phyloP scores from a whole-genome alignment of 2,888 invertebrate species.

The Agrypnus murinus region DNA sequence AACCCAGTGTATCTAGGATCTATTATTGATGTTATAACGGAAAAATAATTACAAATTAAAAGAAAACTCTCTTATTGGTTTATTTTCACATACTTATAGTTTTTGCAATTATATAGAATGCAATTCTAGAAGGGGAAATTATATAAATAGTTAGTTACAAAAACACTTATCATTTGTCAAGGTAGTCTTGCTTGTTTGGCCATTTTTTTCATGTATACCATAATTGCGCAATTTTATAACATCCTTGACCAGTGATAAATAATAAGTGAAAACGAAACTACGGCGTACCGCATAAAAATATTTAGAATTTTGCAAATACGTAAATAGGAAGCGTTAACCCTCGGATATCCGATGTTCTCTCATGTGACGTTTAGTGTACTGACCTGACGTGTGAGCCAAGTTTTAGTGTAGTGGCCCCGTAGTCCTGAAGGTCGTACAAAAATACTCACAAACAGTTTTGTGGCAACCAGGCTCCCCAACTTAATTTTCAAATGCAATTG shows the following conservation, averaged over 20 bases:
- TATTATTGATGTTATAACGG: no score
- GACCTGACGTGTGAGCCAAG: constrained; percentile 49
- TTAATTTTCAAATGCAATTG: constrained; percentile 42
- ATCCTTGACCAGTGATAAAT: constrained; percentile 23
- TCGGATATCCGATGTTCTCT: constrained; percentile 31
- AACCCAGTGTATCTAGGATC: no score
- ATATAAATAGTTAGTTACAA: no score
- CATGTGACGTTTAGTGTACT: constrained; percentile 49
- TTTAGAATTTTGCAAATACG: constrained; percentile 21
- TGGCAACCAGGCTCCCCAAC: constrained; percentile 32
- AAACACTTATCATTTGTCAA: constrained; percentile 15
- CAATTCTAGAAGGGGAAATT: no score
- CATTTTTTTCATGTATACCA: background rate
- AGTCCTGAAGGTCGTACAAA: constrained; percentile 53
- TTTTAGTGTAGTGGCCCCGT: constrained; percentile 52
- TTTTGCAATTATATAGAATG: no score
- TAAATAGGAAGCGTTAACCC: constrained; percentile 50
- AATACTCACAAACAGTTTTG: constrained; percentile 48
- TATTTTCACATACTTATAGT: no score
- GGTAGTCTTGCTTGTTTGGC: constrained; percentile 16
- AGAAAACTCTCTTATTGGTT: no score
- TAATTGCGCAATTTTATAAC: constrained; percentile 12
- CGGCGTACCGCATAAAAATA: constrained; percentile 18
- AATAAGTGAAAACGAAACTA: background rate
- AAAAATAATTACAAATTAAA: no score